phyloP scores from a whole-genome alignment of 1,140 invertebrate genomes.

The Homalodisca vitripennis region DNA sequence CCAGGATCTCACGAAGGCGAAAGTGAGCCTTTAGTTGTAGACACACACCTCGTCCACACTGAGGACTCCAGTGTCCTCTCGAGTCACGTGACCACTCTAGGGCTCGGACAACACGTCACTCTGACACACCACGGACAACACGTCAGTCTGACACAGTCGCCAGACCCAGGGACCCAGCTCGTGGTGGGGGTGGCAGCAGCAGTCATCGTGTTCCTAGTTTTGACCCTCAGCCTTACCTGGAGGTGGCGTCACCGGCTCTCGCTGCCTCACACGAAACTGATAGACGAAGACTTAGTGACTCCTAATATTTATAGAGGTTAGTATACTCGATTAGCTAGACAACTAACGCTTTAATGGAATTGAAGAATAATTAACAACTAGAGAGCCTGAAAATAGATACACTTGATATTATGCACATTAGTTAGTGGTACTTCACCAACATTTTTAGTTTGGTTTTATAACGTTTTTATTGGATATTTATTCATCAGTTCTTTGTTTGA shows the following conservation, averaged over 20 bases:
- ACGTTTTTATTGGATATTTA: no score
- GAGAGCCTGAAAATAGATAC: no score
- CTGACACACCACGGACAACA: background rate
- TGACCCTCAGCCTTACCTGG: background rate
- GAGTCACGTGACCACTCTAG: background rate
- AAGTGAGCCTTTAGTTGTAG: background rate
- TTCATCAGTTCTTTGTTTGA: no score
- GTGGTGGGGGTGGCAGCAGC: background rate
- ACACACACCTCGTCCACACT: background rate
- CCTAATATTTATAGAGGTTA: background rate
- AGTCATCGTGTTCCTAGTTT: background rate
- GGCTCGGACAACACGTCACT: background rate
- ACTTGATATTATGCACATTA: no score
- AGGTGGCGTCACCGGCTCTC: slow-evolving; percentile 4
- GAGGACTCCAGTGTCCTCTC: background rate
- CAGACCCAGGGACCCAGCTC: background rate
- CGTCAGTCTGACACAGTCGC: background rate
- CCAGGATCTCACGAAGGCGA: background rate
- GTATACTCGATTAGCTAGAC: no score
- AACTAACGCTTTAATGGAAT: no score
- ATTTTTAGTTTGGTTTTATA: no score
- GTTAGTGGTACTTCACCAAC: no score
- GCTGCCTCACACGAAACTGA: background rate
- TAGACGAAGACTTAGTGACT: background rate
- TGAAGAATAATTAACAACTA: no score